Percentiles rank a stretch among this genome's conserved stretches.
Evolutionary conservation across 2,888 invertebrate genomes (phyloP).

Genomic region (Trichogramma evanescens): DNA sequence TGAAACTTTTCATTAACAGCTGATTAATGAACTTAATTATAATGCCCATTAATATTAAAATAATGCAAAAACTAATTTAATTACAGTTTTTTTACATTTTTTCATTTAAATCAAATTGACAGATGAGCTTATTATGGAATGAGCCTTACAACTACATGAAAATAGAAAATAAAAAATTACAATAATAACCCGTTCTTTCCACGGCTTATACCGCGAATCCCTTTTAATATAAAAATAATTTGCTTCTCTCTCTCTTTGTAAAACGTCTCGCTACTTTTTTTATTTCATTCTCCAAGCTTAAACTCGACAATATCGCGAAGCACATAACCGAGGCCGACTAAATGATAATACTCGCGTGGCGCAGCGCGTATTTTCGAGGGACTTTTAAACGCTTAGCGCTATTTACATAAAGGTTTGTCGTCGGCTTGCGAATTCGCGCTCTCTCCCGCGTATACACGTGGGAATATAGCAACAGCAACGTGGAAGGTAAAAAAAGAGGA

Average conservation of each 20-base stretch:
- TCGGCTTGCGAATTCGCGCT: constrained; percentile 4
- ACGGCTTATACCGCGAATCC: background rate
- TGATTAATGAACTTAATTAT: no score
- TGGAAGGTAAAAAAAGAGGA: no score
- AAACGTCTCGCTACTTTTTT: background rate
- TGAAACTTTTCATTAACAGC: no score
- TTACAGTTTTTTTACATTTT: no score
- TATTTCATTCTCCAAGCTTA: background rate
- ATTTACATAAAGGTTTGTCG: constrained; percentile 20
- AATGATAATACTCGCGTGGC: constrained; percentile 15
- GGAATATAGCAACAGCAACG: no score
- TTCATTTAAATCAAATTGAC: no score
- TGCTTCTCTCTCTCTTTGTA: background rate
- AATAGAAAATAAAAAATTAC: no score
- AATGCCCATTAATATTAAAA: no score
- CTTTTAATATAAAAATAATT: constrained; percentile 13
- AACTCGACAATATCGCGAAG: background rate
- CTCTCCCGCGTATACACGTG: background rate
- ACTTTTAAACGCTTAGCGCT: constrained; percentile 10
- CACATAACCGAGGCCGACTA: background rate
- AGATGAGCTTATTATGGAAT: no score
- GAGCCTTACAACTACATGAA: no score
- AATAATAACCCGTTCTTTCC: no score
- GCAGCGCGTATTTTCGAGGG: constrained; percentile 6
- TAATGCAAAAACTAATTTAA: no score